Evolutionary conservation across 2,888 invertebrate genomes (phyloP), one percentile per base, ranked within the genome.

Genomic region (Oscheius myriophilus): DNA sequence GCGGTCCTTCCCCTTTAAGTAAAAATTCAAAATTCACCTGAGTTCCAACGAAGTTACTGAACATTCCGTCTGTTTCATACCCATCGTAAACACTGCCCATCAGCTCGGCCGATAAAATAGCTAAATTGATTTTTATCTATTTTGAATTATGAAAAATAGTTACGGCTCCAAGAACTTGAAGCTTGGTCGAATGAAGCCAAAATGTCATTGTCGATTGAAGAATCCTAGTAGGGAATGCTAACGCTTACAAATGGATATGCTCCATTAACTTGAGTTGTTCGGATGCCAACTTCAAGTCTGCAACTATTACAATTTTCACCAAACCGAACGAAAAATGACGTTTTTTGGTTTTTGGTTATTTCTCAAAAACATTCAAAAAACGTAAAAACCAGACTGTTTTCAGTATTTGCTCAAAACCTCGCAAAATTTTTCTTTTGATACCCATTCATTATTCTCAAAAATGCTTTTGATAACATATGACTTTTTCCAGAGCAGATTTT

Each of bases 211-310:
- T 65, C 65, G 1, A 65, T 53, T 14, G 54, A 25, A 14, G 53
- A 55, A 45, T 65, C 65, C 65, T 54, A 65, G 41, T 65, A 65
- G 1, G 65, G 65, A 21, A 65, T n/a, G 7, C 33, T 25, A 41
- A 65, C 54, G 6, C 18, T 23, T 7, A 53, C 53, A 41, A n/a
- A 65, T 6, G 65, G 65, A 42, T 54, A 65, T 2, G 14, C 16
- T 12, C 65, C 65, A 23, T 65, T 65, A 14, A 65, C 43, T 65
- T 33, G 6, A 14, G 41, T 33, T 7, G 65, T 65, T 18, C 65
- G 21, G 14, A 65, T 65, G 39, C 65, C 65, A 16, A 65, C 54
- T 65, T 65, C 65, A 23, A 65, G 41, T 42, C 65, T 65, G 23
- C n/a, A n/a, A n/a, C n/a, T n/a, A n/a, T n/a, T n/a, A n/a, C n/a